phyloP scores from a whole-genome alignment of 2,797 vertebrate genomes.

The Lacerta agilis region DNA sequence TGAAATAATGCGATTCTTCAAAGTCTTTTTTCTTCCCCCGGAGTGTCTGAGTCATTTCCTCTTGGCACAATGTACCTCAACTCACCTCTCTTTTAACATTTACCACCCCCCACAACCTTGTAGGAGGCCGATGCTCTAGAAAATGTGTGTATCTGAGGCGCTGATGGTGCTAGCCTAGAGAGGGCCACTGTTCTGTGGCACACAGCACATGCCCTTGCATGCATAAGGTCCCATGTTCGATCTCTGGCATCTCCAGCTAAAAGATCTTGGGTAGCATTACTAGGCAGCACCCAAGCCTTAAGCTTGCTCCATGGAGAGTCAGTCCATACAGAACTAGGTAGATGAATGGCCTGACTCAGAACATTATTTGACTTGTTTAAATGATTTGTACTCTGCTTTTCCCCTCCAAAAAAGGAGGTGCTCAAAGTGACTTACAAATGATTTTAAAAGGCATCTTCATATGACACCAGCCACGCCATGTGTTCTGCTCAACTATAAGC shows the following conservation, averaged over 20 bases:
- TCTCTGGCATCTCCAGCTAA: neutral
- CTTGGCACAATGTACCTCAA: neutral
- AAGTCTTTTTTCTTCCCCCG: neutral
- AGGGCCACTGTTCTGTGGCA: neutral
- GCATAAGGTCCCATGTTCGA: neutral
- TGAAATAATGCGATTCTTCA: conserved; percentile 21
- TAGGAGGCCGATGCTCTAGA: neutral
- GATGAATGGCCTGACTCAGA: neutral
- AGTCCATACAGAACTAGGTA: neutral
- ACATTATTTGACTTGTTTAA: no score
- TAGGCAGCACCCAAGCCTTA: neutral
- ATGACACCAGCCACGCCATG: neutral
- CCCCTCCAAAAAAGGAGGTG: no score
- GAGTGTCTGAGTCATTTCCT: conserved; percentile 14
- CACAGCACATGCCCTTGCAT: neutral
- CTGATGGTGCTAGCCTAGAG: neutral
- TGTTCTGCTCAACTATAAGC: neutral
- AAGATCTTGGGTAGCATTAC: neutral
- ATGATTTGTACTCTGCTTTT: no score
- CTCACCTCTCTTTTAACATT: conserved; percentile 16
- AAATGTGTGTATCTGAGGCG: neutral
- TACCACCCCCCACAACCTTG: neutral
- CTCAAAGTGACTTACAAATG: no score
- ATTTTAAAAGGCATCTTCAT: neutral
- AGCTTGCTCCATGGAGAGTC: neutral